Evolutionary conservation across 2,888 invertebrate species (phyloP).

Genomic region (Drosophila quinaria): DNA sequence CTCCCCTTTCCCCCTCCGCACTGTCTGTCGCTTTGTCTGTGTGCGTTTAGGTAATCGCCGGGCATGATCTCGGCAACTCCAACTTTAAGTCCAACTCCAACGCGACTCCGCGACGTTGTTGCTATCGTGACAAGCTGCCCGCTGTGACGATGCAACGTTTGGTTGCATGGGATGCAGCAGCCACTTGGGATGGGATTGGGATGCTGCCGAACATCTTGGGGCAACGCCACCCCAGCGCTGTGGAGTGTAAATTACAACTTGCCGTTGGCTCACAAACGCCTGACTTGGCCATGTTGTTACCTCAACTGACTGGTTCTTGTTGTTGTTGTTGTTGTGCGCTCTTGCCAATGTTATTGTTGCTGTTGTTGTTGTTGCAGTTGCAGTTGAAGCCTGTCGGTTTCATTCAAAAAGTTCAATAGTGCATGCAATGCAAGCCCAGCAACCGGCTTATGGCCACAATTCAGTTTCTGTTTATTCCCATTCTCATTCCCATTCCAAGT

Average conservation of each 20-base stretch:
- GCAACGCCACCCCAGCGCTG: slow-evolving; percentile 73
- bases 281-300: slow-evolving; percentile 56
- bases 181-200: background rate
- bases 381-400: slow-evolving; percentile 75
- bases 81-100: slow-evolving; percentile 39
- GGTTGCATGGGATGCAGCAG: slow-evolving; percentile 39
- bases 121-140: slow-evolving; percentile 77
- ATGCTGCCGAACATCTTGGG: slow-evolving; percentile 40
- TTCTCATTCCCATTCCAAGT: slow-evolving; percentile 39
- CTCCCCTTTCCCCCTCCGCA: slow-evolving; percentile 3
- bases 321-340: slow-evolving; percentile 21
- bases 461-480: slow-evolving; percentile 45
- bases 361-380: slow-evolving; percentile 34
- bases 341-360: slow-evolving; percentile 10
- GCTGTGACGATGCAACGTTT: slow-evolving; percentile 61
- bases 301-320: slow-evolving; percentile 43
- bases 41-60: slow-evolving; percentile 81
- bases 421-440: slow-evolving; percentile 68
- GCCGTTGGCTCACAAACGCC: slow-evolving; percentile 69
- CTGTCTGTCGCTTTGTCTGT: slow-evolving; percentile 21
- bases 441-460: slow-evolving; percentile 34
- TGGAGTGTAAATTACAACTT: slow-evolving; percentile 78
- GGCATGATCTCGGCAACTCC: slow-evolving; percentile 72
- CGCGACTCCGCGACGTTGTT: slow-evolving; percentile 26
- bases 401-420: slow-evolving; percentile 80